Base-by-base conservation (phyloP, 2,888 invertebrate species). In the Ceraclea dissimilis region DNA sequence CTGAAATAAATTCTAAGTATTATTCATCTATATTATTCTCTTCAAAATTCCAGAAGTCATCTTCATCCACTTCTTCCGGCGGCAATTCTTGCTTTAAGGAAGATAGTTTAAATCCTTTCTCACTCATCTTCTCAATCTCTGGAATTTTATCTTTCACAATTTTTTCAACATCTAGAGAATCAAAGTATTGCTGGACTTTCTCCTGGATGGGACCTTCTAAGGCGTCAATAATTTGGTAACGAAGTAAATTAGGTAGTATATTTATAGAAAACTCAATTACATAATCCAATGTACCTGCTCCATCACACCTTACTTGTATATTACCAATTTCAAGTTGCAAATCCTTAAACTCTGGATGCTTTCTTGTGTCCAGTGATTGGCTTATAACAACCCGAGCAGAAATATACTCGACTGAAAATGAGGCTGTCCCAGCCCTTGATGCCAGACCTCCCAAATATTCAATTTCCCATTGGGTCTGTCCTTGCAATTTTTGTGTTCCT, bases 161-260 rank as follows among this genome's bases (percentile, higher is more conserved):
- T 60, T 83, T 78, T 67, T 91, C 90, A 1, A 90, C 81, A 65
- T 91, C 82, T 19, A 91, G 74, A 65, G 81, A 82, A 67, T 90
- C 80, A 44, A 91, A 71, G 49, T 71, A 70, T 64, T 88, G 85
- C 67, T 89, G 88, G 2, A 91, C 75, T 59, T 84, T 82, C 63
- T 83, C 80, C 67, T 82, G 87, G 2, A 91, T 71, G 0, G 91
- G 90, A 34, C 83, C 83, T 71, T 92, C 91, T 39, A 92, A 68
- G 0, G 90, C 89, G 66, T 90, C 88, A 83, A 91, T 88, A 58
- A 93, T 90, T 72, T 92, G 91, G 68, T 90, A 90, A 54, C 93
- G 80, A 59, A 94, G 73, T 48, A 92, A 73, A 76, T 94, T 93
- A 1, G 93, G 92, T 51, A 93, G 66, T 49, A 93, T 76, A 69